Base-by-base conservation (phyloP, 2,888 invertebrate species). In the Leptinotarsa juncta region DNA sequence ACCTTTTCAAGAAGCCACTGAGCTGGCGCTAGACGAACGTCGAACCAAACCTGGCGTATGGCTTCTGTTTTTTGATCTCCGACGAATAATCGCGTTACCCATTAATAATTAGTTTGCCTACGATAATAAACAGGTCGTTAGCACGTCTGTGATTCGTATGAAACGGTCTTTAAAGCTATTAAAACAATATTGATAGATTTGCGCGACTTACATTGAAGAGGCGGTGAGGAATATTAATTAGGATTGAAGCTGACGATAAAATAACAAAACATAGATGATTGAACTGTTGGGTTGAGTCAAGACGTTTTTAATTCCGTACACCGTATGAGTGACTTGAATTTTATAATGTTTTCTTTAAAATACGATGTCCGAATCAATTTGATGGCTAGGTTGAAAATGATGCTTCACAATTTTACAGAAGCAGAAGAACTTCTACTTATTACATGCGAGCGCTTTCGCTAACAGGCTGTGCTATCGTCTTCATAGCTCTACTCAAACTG, bases 61-160 rank as follows among this genome's bases (percentile, higher is more conserved):
- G 62, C 32, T 62, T 62, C 32, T 26, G 62, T 26, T 62, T 62
- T 62, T 62, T n/a, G 32, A 16, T 32, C 62, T 32, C n/a, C n/a
- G 16, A 42, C 32, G 42, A 26, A 62, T 62, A 62, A 42, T 62
- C 42, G 16, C 32, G 32, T 62, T 62, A 62, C 32, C 26, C 62
- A 62, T 62, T 42, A 32, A 42, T 62, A 32, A 32, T 32, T n/a
- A 60, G 26, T n/a, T 26, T 62, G 16, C 62, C n/a, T 62, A n/a
- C 62, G 62, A 42, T 62, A 62, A 62, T 62, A 62, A 62, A 62
- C 62, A n/a, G 62, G 62, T 62, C 62, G 42, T 62, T 32, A 62
- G 32, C 62, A 62, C 62, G 62, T 62, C 62, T 42, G 62, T 26
- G n/a, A 62, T 62, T 62, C 26, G 62, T 42, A 42, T n/a, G 32